phyloP scores from a whole-genome alignment of 2,888 invertebrate species.

The Microchrysa polita region DNA sequence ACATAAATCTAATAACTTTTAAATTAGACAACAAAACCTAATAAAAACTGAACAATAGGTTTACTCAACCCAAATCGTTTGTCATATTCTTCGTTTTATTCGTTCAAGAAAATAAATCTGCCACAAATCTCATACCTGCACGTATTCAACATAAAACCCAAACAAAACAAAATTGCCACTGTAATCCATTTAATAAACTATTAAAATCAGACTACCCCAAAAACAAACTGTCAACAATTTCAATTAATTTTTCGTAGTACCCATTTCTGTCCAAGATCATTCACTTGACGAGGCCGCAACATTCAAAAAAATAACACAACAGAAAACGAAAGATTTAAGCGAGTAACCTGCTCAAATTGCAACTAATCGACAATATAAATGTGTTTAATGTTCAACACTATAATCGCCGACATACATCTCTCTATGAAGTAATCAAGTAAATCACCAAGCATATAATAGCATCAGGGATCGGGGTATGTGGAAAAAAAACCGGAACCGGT shows the following conservation, averaged over 20 bases:
- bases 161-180: too few species aligned
- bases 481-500: constrained; percentile 39
- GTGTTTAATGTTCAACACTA: background rate
- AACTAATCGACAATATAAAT: constrained; percentile 7
- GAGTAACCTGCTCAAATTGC: constrained; percentile 15
- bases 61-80: too few species aligned
- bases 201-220: too few species aligned
- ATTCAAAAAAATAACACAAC: too few species aligned
- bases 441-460: too few species aligned
- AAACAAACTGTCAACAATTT: background rate
- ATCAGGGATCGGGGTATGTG: background rate
- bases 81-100: too few species aligned
- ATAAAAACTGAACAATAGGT: too few species aligned
- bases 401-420: background rate
- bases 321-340: constrained; percentile 28
- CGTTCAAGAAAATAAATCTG: too few species aligned
- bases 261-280: background rate
- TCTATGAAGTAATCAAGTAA: too few species aligned
- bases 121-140: too few species aligned
- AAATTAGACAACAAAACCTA: too few species aligned
- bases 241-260: background rate
- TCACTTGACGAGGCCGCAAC: background rate
- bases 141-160: background rate
- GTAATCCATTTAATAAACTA: background rate
- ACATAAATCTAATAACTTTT: too few species aligned